phyloP scores from a whole-genome alignment of 2,113 vertebrate species.

The Corythoichthys intestinalis region DNA sequence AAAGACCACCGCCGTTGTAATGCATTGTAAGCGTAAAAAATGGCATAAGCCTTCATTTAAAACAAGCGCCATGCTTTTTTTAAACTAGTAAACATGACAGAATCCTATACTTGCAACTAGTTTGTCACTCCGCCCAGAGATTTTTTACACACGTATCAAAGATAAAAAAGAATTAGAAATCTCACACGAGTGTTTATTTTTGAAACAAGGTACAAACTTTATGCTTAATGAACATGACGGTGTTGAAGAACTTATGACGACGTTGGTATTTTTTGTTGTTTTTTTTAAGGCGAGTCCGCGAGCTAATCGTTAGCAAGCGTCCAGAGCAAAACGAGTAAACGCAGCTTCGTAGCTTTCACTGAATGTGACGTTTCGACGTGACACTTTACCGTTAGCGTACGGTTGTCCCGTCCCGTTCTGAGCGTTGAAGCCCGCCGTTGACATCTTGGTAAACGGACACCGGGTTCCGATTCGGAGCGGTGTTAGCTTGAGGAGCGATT shows the following conservation, averaged over 20 bases:
- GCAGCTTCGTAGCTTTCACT: background rate
- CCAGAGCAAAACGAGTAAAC: background rate
- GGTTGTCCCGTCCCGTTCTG: conserved; percentile 78
- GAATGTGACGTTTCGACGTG: background rate
- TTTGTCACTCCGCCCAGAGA: background rate
- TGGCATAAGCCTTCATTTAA: too few species aligned
- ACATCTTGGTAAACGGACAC: conserved; percentile 72
- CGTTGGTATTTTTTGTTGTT: background rate
- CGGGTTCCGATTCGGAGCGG: conserved; percentile 46
- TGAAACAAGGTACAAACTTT: background rate
- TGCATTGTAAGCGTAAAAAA: background rate
- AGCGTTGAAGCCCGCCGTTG: conserved; percentile 68
- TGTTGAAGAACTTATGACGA: background rate
- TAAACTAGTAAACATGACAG: background rate
- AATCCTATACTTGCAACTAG: background rate
- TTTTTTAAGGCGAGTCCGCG: conserved; percentile 11
- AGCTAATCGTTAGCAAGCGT: conserved; percentile 31
- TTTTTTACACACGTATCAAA: background rate
- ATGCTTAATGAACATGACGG: conserved; percentile 2
- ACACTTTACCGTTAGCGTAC: conserved; percentile 82
- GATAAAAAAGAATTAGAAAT: background rate
- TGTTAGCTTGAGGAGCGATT: conserved; percentile 35
- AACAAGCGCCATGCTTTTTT: too few species aligned
- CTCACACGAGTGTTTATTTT: background rate
- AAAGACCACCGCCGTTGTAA: background rate